phyloP scores from a whole-genome alignment of 2,797 vertebrate genomes.

The Gallinago stenura region DNA sequence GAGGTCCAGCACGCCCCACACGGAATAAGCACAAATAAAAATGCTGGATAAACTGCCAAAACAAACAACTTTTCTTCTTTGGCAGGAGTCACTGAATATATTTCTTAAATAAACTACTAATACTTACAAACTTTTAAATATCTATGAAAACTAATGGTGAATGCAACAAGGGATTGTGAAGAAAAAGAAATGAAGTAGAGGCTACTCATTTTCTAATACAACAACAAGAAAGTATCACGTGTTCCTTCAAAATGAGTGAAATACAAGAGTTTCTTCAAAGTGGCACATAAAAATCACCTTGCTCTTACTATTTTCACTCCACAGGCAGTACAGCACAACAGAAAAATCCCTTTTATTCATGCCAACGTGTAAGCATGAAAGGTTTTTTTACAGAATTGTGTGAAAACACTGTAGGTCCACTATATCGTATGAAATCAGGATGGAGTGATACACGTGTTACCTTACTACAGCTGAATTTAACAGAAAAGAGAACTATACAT shows the following conservation, averaged over 20 bases:
- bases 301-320: neutral
- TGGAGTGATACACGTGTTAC: neutral
- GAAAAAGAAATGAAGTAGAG: neutral
- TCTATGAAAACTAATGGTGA: neutral
- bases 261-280: neutral
- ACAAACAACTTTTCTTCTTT: neutral
- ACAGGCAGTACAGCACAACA: neutral
- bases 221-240: rapidly evolving
- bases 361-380: neutral
- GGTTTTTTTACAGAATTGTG: neutral
- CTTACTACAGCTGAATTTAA: neutral
- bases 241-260: neutral
- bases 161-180: neutral
- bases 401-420: neutral
- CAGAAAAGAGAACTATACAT: neutral
- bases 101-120: neutral
- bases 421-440: neutral
- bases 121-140: neutral
- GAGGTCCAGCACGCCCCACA: neutral
- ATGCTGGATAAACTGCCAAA: neutral
- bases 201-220: neutral
- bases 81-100: neutral
- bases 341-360: neutral
- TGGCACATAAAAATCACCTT: neutral
- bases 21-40: neutral